Base-by-base conservation (phyloP, 2,113 vertebrate genomes). In the Dasyornis broadbenti region DNA sequence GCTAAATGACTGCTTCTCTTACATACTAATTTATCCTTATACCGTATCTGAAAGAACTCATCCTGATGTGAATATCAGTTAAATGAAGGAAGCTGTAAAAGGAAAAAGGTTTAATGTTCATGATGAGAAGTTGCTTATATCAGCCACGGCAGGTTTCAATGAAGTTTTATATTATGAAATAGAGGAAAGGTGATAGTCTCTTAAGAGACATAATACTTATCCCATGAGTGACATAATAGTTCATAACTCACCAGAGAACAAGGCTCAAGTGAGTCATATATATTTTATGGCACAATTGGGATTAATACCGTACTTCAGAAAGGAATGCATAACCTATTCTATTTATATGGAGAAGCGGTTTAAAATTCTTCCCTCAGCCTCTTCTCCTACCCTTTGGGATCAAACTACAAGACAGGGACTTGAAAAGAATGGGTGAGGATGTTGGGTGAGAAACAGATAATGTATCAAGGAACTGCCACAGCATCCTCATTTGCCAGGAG, bases 181-280 rank as follows among this genome's bases (percentile, higher is more conserved):
- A 94, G 82, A 93, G 75, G 50, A 94, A 96, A 95, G 84, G 92
- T 95, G 95, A 73, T 95, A 95, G 89, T 93, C 96, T 95, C 81
- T 95, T 93, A 89, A 92, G 94, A 94, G 89, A 97, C 85, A 92
- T 92, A 89, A 88, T 84, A 91, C 60, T 87, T 95, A 86, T 97
- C 96, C 94, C 92, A 72, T 30, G 94, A 95, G 97, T 85, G 84
- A 95, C 92, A 86, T 87, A 95, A 73, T 96, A 97, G 95, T 96
- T 97, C 94, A 95, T 96, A 97, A 97, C 94, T 97, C 97, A 97
- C 97, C 69, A 91, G 95, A 97, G 96, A 96, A 91, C 86, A 91
- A 96, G 90, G 90, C 97, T 96, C 95, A 95, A 97, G 94, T 86
- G 92, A 93, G 92, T 97, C 90, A 95, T 94, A 92, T 86, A 96